Evolutionary conservation across 2,888 invertebrate species (phyloP).

Genomic region (Hyalella azteca): DNA sequence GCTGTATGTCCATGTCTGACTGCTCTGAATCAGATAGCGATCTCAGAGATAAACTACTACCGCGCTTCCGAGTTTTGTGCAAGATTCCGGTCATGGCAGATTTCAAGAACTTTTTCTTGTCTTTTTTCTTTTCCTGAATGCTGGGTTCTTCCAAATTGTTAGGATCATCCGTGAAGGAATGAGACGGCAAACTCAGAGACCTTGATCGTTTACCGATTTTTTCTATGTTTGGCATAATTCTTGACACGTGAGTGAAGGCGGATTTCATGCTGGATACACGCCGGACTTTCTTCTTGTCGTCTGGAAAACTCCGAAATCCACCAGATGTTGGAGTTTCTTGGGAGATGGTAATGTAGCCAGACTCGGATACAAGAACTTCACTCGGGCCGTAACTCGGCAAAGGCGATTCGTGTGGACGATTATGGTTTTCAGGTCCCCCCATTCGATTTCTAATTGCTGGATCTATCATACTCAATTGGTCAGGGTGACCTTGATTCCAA

Average conservation of each 20-base stretch:
- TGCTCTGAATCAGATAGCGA: conserved; percentile 79
- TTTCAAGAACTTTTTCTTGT: conserved; percentile 80
- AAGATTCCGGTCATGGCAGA: conserved; percentile 84
- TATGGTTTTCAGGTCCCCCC: not conserved
- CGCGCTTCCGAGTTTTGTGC: conserved; percentile 80
- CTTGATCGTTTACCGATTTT: conserved; percentile 73
- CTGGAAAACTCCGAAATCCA: conserved; percentile 4
- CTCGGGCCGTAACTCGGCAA: conserved; percentile 65
- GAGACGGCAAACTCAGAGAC: conserved; percentile 77
- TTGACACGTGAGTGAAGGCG: conserved; percentile 80
- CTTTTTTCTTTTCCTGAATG: conserved; percentile 62
- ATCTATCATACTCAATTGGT: conserved; percentile 47
- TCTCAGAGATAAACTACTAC: conserved; percentile 64
- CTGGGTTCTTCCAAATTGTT: conserved; percentile 44
- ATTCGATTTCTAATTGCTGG: conserved; percentile 12
- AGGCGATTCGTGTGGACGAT: conserved; percentile 20
- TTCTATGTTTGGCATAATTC: conserved; percentile 81
- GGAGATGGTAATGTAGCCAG: conserved; percentile 78
- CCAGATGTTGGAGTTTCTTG: conserved; percentile 64
- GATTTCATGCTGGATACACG: conserved; percentile 70
- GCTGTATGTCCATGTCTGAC: conserved; percentile 62
- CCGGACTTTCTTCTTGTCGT: conserved; percentile 53
- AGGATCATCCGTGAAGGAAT: conserved; percentile 50
- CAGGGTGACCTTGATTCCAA: conserved; percentile 47
- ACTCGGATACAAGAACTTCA: conserved; percentile 76